Percentiles rank a stretch among this genome's conserved stretches.
phyloP scores from a whole-genome alignment of 2,113 vertebrate species.

The Salvelinus alpinus region DNA sequence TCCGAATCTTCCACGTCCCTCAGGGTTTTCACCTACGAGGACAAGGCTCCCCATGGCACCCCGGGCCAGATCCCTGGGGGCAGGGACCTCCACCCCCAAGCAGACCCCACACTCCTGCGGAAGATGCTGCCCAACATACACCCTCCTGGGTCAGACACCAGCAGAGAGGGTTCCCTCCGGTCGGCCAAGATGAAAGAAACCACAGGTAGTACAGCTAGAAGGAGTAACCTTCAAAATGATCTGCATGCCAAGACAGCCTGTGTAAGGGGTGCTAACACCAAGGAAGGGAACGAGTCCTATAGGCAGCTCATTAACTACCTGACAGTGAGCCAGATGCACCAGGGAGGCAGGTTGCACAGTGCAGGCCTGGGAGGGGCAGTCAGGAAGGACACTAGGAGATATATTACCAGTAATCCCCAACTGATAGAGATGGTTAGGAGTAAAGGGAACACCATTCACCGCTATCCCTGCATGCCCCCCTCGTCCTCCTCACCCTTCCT shows the following conservation, averaged over 20 bases:
- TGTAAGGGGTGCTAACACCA: conserved; percentile 63
- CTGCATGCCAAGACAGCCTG: conserved; percentile 64
- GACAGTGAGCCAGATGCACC: conserved; percentile 76
- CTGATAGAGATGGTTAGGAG: conserved; percentile 69
- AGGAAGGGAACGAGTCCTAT: conserved; percentile 73
- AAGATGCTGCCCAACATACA: conserved; percentile 87
- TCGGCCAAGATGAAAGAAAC: conserved; percentile 92
- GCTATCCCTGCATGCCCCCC: conserved; percentile 70
- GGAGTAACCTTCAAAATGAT: conserved; percentile 63
- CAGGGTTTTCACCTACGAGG: conserved; percentile 82
- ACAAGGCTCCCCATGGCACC: conserved; percentile 72
- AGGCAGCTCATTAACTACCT: conserved; percentile 75
- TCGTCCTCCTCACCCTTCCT: conserved; percentile 60
- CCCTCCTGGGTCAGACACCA: conserved; percentile 79
- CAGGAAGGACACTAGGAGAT: conserved; percentile 70
- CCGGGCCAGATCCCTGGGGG: conserved; percentile 75
- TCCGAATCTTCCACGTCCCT: conserved; percentile 77
- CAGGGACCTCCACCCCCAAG: conserved; percentile 86
- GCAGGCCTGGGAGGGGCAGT: conserved; percentile 66
- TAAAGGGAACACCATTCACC: conserved; percentile 56
- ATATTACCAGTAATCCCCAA: conserved; percentile 69
- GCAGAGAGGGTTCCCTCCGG: conserved; percentile 82
- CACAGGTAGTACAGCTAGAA: conserved; percentile 86
- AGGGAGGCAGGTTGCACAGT: conserved; percentile 71
- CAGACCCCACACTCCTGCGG: conserved; percentile 84